phyloP scores from a whole-genome alignment of 2,113 vertebrate genomes.

The human region DNA sequence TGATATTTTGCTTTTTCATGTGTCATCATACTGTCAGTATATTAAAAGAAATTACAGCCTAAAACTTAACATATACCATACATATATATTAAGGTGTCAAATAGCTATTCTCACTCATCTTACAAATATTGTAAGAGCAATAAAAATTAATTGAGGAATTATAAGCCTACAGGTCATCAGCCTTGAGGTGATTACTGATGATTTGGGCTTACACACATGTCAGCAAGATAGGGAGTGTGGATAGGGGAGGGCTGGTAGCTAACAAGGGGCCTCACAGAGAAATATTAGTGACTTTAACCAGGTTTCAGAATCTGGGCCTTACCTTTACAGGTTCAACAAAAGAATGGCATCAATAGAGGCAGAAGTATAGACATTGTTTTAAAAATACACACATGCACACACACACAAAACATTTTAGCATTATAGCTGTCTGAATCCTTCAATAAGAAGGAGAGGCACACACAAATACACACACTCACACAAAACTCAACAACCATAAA shows the following conservation, averaged over 20 bases:
- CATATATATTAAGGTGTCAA: background rate
- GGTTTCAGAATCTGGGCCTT: background rate
- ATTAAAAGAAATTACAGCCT: slow-evolving; percentile 6
- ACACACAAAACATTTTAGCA: background rate
- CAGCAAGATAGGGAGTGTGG: background rate
- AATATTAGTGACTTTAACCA: background rate
- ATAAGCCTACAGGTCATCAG: background rate
- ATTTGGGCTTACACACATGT: background rate
- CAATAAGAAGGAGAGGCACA: too few species aligned
- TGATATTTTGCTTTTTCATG: slow-evolving; percentile 2
- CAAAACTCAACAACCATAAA: background rate
- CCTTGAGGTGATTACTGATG: background rate
- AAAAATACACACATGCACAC: background rate
- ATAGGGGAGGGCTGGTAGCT: background rate
- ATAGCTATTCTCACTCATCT: background rate
- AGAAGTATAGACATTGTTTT: background rate
- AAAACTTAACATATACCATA: background rate
- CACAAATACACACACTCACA: too few species aligned
- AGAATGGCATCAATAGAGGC: background rate
- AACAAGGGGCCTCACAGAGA: background rate
- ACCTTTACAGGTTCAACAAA: background rate
- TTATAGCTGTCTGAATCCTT: too few species aligned
- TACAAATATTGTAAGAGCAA: background rate
- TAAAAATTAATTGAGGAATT: slow-evolving; percentile 22
- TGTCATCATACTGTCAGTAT: background rate